Evolutionary conservation across 2,888 invertebrate genomes (phyloP).

Genomic region (Cantharis nigra): DNA sequence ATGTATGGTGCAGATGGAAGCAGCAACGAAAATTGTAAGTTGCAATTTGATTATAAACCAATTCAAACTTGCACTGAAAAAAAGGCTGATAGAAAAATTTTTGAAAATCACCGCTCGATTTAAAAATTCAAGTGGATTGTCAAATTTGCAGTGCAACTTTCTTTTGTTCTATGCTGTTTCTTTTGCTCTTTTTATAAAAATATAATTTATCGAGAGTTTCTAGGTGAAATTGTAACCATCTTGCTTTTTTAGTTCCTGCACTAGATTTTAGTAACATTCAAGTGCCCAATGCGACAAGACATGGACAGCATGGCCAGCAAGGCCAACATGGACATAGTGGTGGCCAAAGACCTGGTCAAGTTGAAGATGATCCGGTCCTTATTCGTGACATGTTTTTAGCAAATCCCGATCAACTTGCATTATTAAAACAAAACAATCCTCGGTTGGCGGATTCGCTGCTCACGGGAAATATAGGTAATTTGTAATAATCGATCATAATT

Average conservation of each 20-base stretch:
- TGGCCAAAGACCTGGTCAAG: constrained; percentile 35
- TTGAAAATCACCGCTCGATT: too few species aligned
- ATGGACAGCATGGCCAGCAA: constrained; percentile 3
- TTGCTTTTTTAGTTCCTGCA: constrained; percentile 46
- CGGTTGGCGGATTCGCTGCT: constrained; percentile 87
- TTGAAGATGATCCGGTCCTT: constrained; percentile 81
- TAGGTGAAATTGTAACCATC: background rate
- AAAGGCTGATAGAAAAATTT: too few species aligned
- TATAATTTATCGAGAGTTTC: background rate
- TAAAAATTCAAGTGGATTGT: too few species aligned
- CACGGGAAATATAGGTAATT: constrained; percentile 77
- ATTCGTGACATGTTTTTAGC: constrained; percentile 85
- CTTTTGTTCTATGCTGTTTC: background rate
- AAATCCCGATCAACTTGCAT: constrained; percentile 87
- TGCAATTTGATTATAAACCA: background rate
- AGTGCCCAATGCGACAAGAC: constrained; percentile 65
- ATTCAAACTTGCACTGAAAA: too few species aligned
- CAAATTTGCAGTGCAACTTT: too few species aligned
- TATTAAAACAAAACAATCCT: constrained; percentile 92
- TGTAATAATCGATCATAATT: background rate
- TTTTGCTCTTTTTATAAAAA: background rate
- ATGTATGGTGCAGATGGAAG: constrained; percentile 56
- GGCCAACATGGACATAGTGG: background rate
- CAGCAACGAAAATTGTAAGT: constrained; percentile 19
- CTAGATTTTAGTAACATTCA: constrained; percentile 87